Conservation (phyloP, 2,888 invertebrate genomes). For the Malthinus flaveolus region DNA sequence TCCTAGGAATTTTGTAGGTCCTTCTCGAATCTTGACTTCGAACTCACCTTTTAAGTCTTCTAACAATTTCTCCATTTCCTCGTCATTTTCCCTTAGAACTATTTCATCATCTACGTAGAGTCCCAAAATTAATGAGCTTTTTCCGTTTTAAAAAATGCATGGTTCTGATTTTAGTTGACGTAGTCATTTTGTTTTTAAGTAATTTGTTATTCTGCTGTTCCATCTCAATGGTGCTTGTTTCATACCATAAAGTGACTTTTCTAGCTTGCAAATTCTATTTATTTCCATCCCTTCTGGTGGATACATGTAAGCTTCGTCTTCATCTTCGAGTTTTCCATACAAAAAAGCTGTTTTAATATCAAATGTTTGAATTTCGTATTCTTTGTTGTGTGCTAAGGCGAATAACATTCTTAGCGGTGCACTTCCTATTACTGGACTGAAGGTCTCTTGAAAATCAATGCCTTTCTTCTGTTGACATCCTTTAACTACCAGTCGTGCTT, state of each 20-base stretch:
- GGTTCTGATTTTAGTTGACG: slow-evolving; percentile 1
- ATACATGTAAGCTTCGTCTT: slow-evolving; percentile 12
- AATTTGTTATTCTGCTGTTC: no score
- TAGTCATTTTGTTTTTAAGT: no score
- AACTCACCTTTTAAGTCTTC: not conserved
- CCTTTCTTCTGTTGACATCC: slow-evolving; percentile 7
- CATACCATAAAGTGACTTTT: not conserved
- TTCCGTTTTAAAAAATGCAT: not conserved
- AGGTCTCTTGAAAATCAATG: not conserved
- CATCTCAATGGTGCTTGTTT: not conserved
- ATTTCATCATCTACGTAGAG: slow-evolving; percentile 1
- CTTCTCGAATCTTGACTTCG: not conserved
- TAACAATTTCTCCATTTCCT: not conserved
- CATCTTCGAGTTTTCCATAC: slow-evolving; percentile 8
- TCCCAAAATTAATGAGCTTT: not conserved
- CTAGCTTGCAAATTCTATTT: slow-evolving; percentile 8
- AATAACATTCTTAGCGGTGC: slow-evolving; percentile 4
- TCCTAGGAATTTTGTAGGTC: not conserved
- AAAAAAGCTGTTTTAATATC: slow-evolving; percentile 15
- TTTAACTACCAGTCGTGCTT: no score
- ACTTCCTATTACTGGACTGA: not conserved
- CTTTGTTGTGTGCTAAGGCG: slow-evolving; percentile 8
- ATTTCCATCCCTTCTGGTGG: slow-evolving; percentile 11
- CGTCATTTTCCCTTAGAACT: not conserved
- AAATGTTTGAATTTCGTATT: not conserved